Conservation (phyloP, 2,797 vertebrate species). For the Syndactyla subalaris region DNA sequence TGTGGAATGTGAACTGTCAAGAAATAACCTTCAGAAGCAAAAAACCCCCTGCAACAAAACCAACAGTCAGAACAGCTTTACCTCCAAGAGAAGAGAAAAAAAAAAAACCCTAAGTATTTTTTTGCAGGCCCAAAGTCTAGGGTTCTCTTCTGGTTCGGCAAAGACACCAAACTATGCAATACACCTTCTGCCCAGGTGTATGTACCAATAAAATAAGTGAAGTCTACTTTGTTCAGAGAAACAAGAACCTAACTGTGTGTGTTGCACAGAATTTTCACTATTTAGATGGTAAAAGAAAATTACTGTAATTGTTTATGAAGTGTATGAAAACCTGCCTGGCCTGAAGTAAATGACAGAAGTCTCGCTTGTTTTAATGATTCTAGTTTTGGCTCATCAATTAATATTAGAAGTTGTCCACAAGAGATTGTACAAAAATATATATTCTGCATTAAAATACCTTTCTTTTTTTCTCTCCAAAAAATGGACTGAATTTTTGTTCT, state of each 20-base stretch:
- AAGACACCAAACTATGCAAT: neutral
- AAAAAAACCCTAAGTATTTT: neutral
- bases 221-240: neutral
- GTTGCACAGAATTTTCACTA: conserved; percentile 9
- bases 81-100: neutral
- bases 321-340: conserved; percentile 29
- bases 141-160: neutral
- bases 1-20: conserved; percentile 20
- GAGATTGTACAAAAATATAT: neutral
- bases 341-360: conserved; percentile 19
- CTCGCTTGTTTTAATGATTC: neutral
- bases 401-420: neutral
- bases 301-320: neutral
- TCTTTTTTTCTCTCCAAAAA: neutral
- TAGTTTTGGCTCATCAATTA: neutral
- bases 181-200: neutral
- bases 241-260: neutral
- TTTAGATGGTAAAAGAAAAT: conserved; percentile 36
- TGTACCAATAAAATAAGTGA: neutral
- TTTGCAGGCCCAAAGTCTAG: neutral
- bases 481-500: neutral
- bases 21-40: neutral
- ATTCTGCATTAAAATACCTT: neutral
- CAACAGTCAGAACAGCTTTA: neutral
- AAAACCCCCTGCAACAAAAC: neutral